A percentile compares a stretch with the other conserved stretches of the same genome.
phyloP scores from a whole-genome alignment of 2,797 vertebrate species.

The Halcyon chelicuti region DNA sequence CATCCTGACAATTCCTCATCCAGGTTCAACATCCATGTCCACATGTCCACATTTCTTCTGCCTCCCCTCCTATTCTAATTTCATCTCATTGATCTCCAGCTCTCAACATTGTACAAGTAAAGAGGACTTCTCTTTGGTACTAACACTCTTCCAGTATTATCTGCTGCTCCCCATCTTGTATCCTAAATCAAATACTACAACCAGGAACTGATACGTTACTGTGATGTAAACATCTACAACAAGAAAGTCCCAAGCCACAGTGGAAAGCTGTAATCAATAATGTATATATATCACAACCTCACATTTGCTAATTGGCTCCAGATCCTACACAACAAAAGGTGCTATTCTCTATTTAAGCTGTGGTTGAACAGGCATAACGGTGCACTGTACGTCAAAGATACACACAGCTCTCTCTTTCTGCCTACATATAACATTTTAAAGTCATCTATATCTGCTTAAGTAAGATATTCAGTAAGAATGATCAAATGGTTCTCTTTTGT shows the following conservation, averaged over 20 bases:
- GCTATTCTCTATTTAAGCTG: background rate
- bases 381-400: background rate
- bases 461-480: background rate
- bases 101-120: background rate
- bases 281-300: background rate
- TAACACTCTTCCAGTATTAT: background rate
- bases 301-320: background rate
- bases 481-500: background rate
- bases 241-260: background rate
- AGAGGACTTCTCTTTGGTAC: background rate
- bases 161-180: background rate
- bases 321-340: background rate
- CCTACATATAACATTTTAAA: background rate
- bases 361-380: background rate
- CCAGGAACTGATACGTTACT: background rate
- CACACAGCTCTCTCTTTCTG: background rate
- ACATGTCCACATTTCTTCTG: background rate
- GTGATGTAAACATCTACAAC: background rate
- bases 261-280: background rate
- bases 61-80: background rate
- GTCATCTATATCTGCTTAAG: background rate
- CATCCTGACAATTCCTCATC: background rate
- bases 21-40: background rate
- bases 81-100: background rate
- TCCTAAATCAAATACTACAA: background rate